Percentiles rank a stretch among this genome's conserved stretches.
Evolutionary conservation across 2,113 vertebrate genomes (phyloP).

Genomic region (Lepisosteus oculatus): DNA sequence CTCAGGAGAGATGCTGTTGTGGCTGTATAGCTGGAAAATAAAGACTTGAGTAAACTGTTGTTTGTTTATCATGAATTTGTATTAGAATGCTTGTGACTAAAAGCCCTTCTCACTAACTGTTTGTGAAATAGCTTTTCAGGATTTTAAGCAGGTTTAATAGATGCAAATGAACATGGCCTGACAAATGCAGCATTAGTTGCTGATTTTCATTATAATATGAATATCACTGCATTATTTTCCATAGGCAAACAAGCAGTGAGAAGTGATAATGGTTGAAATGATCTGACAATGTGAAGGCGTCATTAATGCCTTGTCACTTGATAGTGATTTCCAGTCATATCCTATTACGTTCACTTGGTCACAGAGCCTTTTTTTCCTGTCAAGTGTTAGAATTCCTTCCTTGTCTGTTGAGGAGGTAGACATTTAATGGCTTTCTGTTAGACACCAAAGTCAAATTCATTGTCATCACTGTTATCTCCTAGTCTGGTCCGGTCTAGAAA

Average conservation of each 20-base stretch:
- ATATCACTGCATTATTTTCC: conserved; percentile 42
- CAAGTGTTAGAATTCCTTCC: not conserved
- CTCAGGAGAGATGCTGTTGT: not conserved
- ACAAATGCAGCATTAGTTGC: conserved; percentile 46
- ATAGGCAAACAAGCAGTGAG: conserved; percentile 36
- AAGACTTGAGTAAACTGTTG: too few species aligned
- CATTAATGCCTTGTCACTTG: conserved; percentile 43
- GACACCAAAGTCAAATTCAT: too few species aligned
- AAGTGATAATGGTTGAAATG: conserved; percentile 45
- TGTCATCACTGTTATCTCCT: too few species aligned
- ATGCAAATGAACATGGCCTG: conserved; percentile 45
- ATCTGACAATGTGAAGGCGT: conserved; percentile 49
- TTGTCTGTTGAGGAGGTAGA: conserved; percentile 1
- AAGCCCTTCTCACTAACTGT: conserved; percentile 21
- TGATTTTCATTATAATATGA: conserved; percentile 50
- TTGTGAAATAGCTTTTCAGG: conserved; percentile 24
- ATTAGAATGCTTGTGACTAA: conserved; percentile 9
- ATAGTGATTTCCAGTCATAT: conserved; percentile 39
- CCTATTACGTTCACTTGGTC: conserved; percentile 46
- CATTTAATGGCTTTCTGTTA: not conserved
- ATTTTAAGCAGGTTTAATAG: conserved; percentile 36
- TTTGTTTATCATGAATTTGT: not conserved
- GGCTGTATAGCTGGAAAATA: not conserved
- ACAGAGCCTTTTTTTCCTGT: conserved; percentile 19
- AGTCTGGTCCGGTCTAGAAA: too few species aligned